phyloP scores from a whole-genome alignment of 2,797 vertebrate species.

The Mormyrus proboscirostris region DNA sequence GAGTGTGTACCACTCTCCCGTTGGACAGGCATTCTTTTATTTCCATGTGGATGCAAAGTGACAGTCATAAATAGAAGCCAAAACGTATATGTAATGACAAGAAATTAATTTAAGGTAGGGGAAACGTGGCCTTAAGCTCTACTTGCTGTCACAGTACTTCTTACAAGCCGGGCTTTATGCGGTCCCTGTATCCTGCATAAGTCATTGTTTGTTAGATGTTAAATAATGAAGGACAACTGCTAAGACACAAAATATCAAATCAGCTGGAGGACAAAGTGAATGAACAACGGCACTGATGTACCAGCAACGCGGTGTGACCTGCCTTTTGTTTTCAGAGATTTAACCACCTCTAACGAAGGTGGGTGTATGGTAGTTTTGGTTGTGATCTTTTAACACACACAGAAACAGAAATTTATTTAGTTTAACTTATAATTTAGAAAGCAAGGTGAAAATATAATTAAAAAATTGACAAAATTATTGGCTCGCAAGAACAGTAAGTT shows the following conservation, averaged over 20 bases:
- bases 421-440: neutral
- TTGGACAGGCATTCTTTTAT: neutral
- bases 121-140: neutral
- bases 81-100: neutral
- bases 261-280: neutral
- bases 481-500: neutral
- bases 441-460: neutral
- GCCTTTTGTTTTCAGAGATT: neutral
- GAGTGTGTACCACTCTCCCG: neutral
- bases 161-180: neutral
- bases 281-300: neutral
- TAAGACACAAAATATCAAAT: neutral
- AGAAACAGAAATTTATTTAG: neutral
- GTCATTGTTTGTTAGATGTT: neutral
- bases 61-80: neutral
- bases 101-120: neutral
- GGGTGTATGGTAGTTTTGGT: neutral
- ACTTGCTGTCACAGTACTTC: neutral
- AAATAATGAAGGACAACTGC: neutral
- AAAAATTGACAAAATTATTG: neutral
- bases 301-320: neutral
- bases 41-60: neutral
- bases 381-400: neutral
- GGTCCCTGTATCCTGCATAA: neutral
- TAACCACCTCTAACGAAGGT: neutral